phyloP scores from a whole-genome alignment of 2,797 vertebrate genomes.

The Poecile montanus region DNA sequence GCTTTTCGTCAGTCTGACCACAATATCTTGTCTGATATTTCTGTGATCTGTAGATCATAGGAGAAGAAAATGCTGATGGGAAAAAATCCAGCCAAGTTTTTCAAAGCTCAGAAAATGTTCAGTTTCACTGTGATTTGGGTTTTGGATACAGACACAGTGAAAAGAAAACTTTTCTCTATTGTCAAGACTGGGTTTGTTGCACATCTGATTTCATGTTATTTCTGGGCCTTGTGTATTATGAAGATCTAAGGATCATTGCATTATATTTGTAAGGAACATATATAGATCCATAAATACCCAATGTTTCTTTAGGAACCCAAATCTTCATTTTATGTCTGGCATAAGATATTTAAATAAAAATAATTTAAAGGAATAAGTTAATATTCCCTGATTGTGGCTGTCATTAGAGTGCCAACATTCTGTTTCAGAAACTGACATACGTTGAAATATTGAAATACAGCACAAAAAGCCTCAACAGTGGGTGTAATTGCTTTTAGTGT shows the following conservation, averaged over 20 bases:
- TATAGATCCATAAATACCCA: not conserved
- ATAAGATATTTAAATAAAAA: not conserved
- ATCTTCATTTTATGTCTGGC: not conserved
- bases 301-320: not conserved
- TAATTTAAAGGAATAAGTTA: not conserved
- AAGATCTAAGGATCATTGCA: not conserved
- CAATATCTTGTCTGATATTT: not conserved
- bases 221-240: not conserved
- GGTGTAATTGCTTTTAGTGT: not conserved
- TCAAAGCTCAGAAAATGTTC: not conserved
- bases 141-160: not conserved
- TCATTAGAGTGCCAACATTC: not conserved
- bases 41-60: not conserved
- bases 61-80: not conserved
- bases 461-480: not conserved
- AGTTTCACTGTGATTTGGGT: not conserved
- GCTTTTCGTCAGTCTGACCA: not conserved
- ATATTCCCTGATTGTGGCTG: not conserved
- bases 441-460: not conserved
- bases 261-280: not conserved
- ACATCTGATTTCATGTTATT: not conserved
- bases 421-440: not conserved
- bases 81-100: not conserved
- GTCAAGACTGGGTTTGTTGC: not conserved
- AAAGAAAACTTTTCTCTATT: not conserved